A percentile compares a stretch with the other conserved stretches of the same genome.
Evolutionary conservation across 2,113 vertebrate species (phyloP).

Genomic region (Chrysochloris asiatica): DNA sequence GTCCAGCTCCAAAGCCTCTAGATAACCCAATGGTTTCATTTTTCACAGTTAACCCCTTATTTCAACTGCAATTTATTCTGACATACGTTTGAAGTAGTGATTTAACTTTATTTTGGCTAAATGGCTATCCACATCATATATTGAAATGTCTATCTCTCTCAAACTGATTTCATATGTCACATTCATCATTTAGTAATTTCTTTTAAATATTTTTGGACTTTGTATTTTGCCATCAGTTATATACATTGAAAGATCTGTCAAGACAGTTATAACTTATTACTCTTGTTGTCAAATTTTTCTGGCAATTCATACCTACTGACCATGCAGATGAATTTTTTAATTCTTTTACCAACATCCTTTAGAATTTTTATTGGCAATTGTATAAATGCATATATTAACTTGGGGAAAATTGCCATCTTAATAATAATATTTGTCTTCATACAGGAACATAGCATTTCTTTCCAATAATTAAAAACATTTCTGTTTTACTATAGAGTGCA

Average conservation of each 20-base stretch:
- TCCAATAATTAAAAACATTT: slow-evolving; percentile 12
- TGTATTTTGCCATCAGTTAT: background rate
- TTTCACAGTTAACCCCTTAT: background rate
- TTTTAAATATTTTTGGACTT: too few relatives aligned
- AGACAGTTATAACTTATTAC: background rate
- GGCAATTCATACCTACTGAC: background rate
- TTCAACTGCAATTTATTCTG: slow-evolving; percentile 1
- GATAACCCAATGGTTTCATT: background rate
- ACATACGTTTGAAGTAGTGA: background rate
- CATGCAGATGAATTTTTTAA: slow-evolving; percentile 2
- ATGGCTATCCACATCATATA: background rate
- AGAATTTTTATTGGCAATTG: background rate
- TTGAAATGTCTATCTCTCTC: background rate
- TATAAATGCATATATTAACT: background rate
- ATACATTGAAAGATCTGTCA: background rate
- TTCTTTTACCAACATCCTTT: background rate
- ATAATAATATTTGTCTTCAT: too few relatives aligned
- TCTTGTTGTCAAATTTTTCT: background rate
- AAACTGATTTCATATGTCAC: slow-evolving; percentile 16
- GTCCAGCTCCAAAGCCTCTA: background rate
- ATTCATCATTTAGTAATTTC: slow-evolving; percentile 8
- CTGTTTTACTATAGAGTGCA: background rate
- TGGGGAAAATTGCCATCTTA: background rate
- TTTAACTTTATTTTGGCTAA: background rate
- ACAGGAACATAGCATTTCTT: background rate